Evolutionary conservation across 2,797 vertebrate genomes (phyloP), one percentile per base, ranked within the genome.

Genomic region (Enteromius paludinosus): DNA sequence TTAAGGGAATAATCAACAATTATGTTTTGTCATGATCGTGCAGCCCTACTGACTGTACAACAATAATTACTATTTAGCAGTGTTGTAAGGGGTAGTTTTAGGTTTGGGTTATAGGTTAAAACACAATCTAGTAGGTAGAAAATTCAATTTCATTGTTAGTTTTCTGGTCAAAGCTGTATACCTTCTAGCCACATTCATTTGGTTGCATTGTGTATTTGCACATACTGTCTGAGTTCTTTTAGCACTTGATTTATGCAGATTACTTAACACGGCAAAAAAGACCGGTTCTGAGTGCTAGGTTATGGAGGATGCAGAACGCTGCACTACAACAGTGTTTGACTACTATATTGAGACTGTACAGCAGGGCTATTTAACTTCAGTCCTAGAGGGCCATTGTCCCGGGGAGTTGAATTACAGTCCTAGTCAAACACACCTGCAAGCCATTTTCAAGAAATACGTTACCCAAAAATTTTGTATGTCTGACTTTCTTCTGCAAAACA

Each of bases 361-460:
- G 17, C 74, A 47, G 15, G 59, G 41, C 41, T n/a, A 77, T 77
- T 77, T 17, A 64, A 4, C 41, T 62, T 30, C 8, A 61, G 38
- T 59, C 69, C 23, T 30, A 1, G 69, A 71, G 43, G 43, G 68
- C 41, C 8, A 8, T 17, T 73, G 70, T 72, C 70, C 45, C 30
- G 18, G 47, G 45, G 45, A 73, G 70, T n/a, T 73, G 70, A 73
- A 47, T 73, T 73, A 49, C 70, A 72, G 12, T 28, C 25, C 28
- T 25, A 47, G 47, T 70, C 68, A 70, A 70, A 45, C 43, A 71
- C 41, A 49, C 43, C 23, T 9, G 68, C 1, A 4, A 9, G 45
- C 10, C 5, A 28, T 49, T 70, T 47, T 70, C 7, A 47, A 30
- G 11, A 69, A 49, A 72, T 72, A 25, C 5, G 52, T 52, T 28